phyloP scores from a whole-genome alignment of 2,113 vertebrate genomes.

The Tenebrosternarchus preto region DNA sequence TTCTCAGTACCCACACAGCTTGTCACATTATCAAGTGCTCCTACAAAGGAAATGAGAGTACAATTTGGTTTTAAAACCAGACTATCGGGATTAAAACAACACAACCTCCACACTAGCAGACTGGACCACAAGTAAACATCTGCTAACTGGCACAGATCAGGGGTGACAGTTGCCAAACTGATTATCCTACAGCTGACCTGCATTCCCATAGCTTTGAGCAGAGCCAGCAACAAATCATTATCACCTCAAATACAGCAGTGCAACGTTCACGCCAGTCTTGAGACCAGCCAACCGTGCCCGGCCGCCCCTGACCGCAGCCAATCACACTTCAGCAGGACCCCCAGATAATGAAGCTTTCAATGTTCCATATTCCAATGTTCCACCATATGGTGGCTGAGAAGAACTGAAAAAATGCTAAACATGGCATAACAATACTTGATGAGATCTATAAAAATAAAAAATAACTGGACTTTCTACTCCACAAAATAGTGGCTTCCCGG shows the following conservation, averaged over 20 bases:
- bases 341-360: not conserved
- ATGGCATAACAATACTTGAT: not conserved
- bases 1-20: no score
- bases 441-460: no score
- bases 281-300: not conserved
- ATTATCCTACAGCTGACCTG: not conserved
- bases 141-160: not conserved
- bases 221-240: not conserved
- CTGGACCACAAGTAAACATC: constrained; percentile 1
- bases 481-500: not conserved
- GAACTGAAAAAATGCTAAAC: not conserved
- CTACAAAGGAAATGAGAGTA: not conserved
- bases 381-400: not conserved
- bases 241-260: not conserved
- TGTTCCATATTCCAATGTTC: not conserved
- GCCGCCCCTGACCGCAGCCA: not conserved
- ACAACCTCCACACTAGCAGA: not conserved
- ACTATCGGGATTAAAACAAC: not conserved
- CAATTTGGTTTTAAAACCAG: not conserved
- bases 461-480: not conserved
- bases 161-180: not conserved
- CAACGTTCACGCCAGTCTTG: not conserved
- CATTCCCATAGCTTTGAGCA: not conserved
- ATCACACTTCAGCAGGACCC: not conserved
- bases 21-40: not conserved